Base-by-base conservation (phyloP, 2,888 invertebrate genomes). In the Gerosis bhagava region DNA sequence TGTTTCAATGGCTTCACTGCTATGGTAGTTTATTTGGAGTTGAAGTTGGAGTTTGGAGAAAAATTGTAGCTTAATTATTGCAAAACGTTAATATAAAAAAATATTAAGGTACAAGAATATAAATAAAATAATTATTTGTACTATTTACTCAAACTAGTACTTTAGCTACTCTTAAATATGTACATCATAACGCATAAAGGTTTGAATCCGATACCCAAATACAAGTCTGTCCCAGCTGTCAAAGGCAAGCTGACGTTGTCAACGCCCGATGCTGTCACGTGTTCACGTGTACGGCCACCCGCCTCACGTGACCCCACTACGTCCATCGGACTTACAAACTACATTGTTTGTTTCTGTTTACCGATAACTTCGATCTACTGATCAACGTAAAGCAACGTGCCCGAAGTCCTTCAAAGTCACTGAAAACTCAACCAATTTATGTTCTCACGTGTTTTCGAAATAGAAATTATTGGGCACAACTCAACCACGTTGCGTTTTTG, bases 271-370 rank as follows among this genome's bases (percentile, higher is more conserved):
- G 50, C 49, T 45, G 47, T 8, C 71, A 73, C 73, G 75, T 73
- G 74, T 50, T 54, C 78, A 74, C 74, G 72, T 73, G 72, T 63
- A 37, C 62, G 36, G 40, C 51, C 50, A 44, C 49, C 46, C 37
- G 35, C 42, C 51, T 54, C 58, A 63, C 58, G 55, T 62, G 65
- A 55, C 59, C 58, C 6, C 37, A n/a, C n/a, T n/a, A n/a, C n/a
- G n/a, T 7, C 24, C 42, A 45, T 36, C 55, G 39, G 37, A 32
- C 34, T 37, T 39, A 56, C 60, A 45, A 61, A 66, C n/a, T n/a
- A n/a, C n/a, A n/a, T n/a, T n/a, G n/a, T n/a, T n/a, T n/a, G 67
- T 67, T 74, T 78, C 69, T 77, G 67, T 81, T 82, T 77, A 67
- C 64, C 56, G 63, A 40, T 59, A 73, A 77, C 70, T 75, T 82